Evolutionary conservation across 2,113 vertebrate genomes (phyloP), one percentile per base, ranked within the genome.

Genomic region (Marmota flaviventris): DNA sequence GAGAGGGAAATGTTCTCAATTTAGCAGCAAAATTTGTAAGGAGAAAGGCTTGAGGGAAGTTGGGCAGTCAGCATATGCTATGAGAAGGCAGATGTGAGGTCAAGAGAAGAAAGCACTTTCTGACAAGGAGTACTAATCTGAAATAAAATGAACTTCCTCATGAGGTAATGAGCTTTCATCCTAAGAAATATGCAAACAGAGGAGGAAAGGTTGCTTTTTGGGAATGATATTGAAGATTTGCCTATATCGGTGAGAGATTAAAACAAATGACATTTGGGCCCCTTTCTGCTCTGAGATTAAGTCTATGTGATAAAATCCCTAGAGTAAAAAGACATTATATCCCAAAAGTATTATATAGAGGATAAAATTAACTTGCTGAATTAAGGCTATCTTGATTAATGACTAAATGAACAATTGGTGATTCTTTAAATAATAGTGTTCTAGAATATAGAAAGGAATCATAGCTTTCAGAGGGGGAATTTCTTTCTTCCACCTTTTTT

Each of bases 251-350:
- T 58, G 48, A 61, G 22, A 96, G 63, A 32, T 67, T 51, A 86
- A 73, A 87, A 39, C 11, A 79, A 78, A 65, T 27, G 70, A 45
- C 5, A 72, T 29, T n/a, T 45, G 48, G 0, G 51, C 32, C 8
- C 27, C 69, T 90, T 93, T 73, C 53, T 73, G 39, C 18, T 90
- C 13, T 85, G 70, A 92, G 61, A 56, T 85, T 81, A 32, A 86
- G n/a, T 58, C 42, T 86, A 37, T 20, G 24, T 84, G 76, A n/a
- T 93, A 93, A 93, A 91, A 67, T 88, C 85, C 53, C 70, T 34
- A 70, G 22, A n/a, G 45, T 58, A 45, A 83, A 85, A 92, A 73
- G 4, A n/a, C 4, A 37, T n/a, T 61, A 17, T 45, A 94, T 65
- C 25, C 14, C 70, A 53, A 56, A 56, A 61, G 4, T 81, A 34